Evolutionary conservation across 2,888 invertebrate genomes (phyloP).

Genomic region (Pimpla rufipes): DNA sequence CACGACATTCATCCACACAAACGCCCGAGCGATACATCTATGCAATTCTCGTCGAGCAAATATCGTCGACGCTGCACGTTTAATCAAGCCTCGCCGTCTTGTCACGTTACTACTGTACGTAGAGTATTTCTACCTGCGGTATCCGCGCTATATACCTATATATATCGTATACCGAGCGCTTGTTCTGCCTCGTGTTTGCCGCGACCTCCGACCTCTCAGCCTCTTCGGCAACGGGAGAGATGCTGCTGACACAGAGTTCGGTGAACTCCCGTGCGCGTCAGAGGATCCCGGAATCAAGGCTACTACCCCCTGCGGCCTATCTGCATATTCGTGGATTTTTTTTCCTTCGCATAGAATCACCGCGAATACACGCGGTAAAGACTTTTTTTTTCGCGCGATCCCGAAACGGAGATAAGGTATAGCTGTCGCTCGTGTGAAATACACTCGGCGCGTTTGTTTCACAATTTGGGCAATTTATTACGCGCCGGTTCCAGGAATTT

Average conservation of each 20-base stretch:
- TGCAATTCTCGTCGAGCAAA: slow-evolving; percentile 61
- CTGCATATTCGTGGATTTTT: slow-evolving; percentile 32
- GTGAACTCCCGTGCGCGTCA: slow-evolving; percentile 42
- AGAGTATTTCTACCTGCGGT: slow-evolving; percentile 27
- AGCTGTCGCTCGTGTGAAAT: neutral
- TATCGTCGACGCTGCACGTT: slow-evolving; percentile 61
- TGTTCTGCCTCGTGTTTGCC: slow-evolving; percentile 30
- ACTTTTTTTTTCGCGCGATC: neutral
- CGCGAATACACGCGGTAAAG: neutral
- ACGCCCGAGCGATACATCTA: slow-evolving; percentile 38
- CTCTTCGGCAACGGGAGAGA: slow-evolving; percentile 42
- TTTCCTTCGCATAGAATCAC: neutral
- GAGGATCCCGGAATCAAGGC: slow-evolving; percentile 52
- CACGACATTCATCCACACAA: slow-evolving; percentile 39
- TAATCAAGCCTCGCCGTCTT: slow-evolving; percentile 54
- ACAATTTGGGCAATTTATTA: neutral
- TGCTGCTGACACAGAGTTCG: slow-evolving; percentile 56
- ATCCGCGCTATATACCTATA: slow-evolving; percentile 26
- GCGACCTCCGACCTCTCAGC: slow-evolving; percentile 50
- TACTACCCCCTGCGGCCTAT: slow-evolving; percentile 13
- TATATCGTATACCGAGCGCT: slow-evolving; percentile 32
- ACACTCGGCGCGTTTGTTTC: neutral
- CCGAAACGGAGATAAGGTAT: slow-evolving; percentile 8
- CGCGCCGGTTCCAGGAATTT: neutral
- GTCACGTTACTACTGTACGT: slow-evolving; percentile 36